Evolutionary conservation across 2,113 vertebrate genomes (phyloP).

Genomic region (Leuciscus idus): DNA sequence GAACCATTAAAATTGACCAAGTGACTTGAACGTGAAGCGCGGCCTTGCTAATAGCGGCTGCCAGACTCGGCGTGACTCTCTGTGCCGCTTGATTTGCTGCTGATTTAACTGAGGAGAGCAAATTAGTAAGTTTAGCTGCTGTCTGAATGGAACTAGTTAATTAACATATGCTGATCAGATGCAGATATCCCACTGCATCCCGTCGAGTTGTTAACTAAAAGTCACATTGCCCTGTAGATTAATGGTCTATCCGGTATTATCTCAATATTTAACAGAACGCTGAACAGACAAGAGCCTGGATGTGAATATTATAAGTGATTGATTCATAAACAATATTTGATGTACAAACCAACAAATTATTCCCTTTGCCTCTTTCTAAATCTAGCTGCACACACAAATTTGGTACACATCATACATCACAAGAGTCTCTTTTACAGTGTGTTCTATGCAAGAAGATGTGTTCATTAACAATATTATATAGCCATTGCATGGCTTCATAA

Average conservation of each 20-base stretch:
- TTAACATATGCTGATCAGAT: conserved; percentile 35
- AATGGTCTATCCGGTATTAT: background rate
- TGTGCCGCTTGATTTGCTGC: conserved; percentile 36
- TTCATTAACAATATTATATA: background rate
- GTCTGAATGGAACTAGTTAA: conserved; percentile 26
- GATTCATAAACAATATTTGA: background rate
- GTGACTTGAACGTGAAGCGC: conserved; percentile 25
- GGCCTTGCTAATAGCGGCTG: conserved; percentile 31
- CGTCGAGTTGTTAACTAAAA: background rate
- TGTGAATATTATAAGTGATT: background rate
- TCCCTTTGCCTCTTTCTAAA: background rate
- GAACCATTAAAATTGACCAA: conserved; percentile 18
- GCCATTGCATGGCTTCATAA: background rate
- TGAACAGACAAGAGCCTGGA: background rate
- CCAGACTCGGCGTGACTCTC: conserved; percentile 31
- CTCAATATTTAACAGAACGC: background rate
- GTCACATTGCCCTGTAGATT: conserved; percentile 2
- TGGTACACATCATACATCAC: background rate
- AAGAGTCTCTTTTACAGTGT: background rate
- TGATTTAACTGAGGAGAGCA: conserved; percentile 44
- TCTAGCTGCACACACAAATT: background rate
- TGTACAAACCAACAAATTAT: background rate
- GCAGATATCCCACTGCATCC: background rate
- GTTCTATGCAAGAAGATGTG: background rate
- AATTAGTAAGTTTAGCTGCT: conserved; percentile 46